Evolutionary conservation across 2,113 vertebrate species (phyloP).

Genomic region (Mesoclemmys tuberculata): DNA sequence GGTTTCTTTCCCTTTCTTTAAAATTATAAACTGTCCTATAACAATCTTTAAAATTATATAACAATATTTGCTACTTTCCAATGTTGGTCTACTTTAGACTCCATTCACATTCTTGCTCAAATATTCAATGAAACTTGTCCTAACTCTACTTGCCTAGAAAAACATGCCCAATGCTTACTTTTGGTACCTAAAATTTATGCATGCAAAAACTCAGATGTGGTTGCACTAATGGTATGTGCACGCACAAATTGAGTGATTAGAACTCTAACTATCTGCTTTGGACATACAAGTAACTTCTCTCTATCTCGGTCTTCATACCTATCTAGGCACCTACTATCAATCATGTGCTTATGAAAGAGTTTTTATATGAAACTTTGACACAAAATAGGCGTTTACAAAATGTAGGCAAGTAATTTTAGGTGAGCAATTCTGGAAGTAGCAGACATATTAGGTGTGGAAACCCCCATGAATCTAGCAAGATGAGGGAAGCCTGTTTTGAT

Average conservation of each 20-base stretch:
- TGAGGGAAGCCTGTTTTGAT: constrained; percentile 53
- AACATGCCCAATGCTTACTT: not conserved
- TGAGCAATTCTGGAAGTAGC: constrained; percentile 9
- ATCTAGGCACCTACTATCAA: not conserved
- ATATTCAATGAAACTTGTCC: not conserved
- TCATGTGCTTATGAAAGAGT: not conserved
- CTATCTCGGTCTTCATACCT: not conserved
- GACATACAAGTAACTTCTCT: not conserved
- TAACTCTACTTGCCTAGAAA: not conserved
- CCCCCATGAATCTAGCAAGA: constrained; percentile 41
- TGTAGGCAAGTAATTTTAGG: not conserved
- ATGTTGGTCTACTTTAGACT: not conserved
- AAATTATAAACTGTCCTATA: not conserved
- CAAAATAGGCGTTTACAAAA: not conserved
- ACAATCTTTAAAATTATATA: not conserved
- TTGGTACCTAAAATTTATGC: not conserved
- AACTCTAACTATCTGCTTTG: not conserved
- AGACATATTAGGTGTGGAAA: constrained; percentile 13
- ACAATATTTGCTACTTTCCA: constrained; percentile 1
- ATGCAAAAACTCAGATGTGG: not conserved
- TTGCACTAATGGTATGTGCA: not conserved
- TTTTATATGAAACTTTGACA: not conserved
- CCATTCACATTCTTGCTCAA: constrained; percentile 3
- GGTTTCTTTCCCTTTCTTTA: not conserved
- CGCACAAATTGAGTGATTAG: not conserved